phyloP scores from a whole-genome alignment of 1,140 invertebrate species.

The Pentalonia nigronervosa region DNA sequence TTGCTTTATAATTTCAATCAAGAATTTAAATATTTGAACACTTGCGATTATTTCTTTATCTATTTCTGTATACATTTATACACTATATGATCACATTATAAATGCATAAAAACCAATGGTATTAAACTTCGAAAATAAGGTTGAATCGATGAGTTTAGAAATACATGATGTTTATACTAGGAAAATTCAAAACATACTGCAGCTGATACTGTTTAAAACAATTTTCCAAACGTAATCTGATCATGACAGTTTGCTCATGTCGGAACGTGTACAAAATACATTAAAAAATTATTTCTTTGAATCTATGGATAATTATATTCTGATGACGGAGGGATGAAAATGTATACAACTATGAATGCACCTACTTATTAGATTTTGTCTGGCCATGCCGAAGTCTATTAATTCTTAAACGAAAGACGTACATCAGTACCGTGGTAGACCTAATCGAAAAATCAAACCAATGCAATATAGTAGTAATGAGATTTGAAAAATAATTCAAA shows the following conservation, averaged over 20 bases:
- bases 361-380: neutral
- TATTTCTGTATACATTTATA: neutral
- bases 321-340: neutral
- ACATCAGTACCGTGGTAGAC: neutral
- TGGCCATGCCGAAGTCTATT: neutral
- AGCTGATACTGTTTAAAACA: neutral
- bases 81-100: neutral
- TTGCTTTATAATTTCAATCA: neutral
- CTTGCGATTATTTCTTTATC: neutral
- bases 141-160: neutral
- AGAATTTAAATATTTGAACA: neutral
- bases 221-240: constrained; percentile 8
- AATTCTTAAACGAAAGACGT: neutral
- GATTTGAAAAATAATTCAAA: no score
- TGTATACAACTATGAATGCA: neutral
- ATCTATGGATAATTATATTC: neutral
- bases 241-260: neutral
- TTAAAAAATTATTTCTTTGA: neutral
- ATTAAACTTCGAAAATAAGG: neutral
- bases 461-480: no score
- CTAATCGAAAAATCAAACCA: neutral
- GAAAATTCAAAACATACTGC: neutral
- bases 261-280: neutral
- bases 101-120: neutral
- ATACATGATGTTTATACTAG: neutral